Evolutionary conservation across 2,113 vertebrate genomes (phyloP).

Genomic region (Vombatus ursinus): DNA sequence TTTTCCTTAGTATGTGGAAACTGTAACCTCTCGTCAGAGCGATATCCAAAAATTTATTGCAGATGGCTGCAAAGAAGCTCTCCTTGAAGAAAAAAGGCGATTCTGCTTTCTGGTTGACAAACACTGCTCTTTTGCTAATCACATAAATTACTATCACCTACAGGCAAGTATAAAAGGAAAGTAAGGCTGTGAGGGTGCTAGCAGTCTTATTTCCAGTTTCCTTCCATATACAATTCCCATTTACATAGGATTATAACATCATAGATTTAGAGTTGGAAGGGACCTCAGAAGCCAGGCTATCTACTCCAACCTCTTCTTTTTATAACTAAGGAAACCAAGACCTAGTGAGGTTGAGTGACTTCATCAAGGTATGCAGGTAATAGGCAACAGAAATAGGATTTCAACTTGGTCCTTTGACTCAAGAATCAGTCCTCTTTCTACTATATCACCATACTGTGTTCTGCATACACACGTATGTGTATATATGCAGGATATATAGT

Average conservation of each 20-base stretch:
- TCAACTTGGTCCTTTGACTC: neutral
- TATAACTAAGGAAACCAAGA: neutral
- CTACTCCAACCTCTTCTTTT: neutral
- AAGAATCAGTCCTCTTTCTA: neutral
- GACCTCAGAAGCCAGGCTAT: too few species aligned
- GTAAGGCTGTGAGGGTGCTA: neutral
- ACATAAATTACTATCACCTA: conserved; percentile 88
- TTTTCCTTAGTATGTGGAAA: conserved; percentile 90
- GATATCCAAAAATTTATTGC: conserved; percentile 97
- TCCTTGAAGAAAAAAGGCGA: conserved; percentile 95
- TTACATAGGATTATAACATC: neutral
- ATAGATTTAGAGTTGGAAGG: neutral
- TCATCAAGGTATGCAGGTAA: neutral
- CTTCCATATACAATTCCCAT: neutral
- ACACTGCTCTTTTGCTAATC: conserved; percentile 93
- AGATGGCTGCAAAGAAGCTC: conserved; percentile 94
- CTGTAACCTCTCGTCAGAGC: conserved; percentile 90
- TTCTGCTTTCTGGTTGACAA: conserved; percentile 99
- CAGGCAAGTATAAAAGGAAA: conserved; percentile 85
- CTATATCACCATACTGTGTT: neutral
- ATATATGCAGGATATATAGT: too few species aligned
- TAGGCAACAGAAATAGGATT: neutral
- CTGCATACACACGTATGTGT: neutral
- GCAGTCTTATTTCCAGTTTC: neutral
- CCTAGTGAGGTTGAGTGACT: neutral